Evolutionary conservation across 2,113 vertebrate genomes (phyloP).

Genomic region (Anguilla japonica): DNA sequence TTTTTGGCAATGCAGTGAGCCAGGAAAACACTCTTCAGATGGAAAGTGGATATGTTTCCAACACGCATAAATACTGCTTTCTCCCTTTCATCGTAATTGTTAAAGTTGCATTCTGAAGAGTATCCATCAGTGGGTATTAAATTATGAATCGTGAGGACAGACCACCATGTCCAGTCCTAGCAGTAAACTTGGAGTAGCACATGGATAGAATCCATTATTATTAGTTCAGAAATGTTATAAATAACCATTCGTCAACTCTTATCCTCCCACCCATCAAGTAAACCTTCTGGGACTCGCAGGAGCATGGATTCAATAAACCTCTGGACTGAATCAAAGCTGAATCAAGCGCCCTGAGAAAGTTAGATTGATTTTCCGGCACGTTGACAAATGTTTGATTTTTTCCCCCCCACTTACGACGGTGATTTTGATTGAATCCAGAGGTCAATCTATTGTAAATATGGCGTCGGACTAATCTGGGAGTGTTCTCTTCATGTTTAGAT

Average conservation of each 20-base stretch:
- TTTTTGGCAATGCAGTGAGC: background rate
- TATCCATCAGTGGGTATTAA: background rate
- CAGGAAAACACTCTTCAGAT: constrained; percentile 4
- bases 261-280: background rate
- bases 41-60: background rate
- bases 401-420: background rate
- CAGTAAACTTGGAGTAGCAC: background rate
- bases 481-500: background rate
- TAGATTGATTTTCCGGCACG: background rate
- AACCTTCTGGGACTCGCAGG: background rate
- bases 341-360: background rate
- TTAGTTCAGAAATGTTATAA: background rate
- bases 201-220: background rate
- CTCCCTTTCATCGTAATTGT: background rate
- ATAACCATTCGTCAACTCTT: background rate
- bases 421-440: constrained; percentile 1
- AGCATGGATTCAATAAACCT: background rate
- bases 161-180: background rate
- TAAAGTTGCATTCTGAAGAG: background rate
- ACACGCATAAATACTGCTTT: background rate
- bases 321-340: background rate
- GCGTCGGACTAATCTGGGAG: background rate
- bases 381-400: background rate
- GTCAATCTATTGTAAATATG: background rate
- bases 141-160: background rate